Percentiles rank a stretch among this genome's conserved stretches.
phyloP scores from a whole-genome alignment of 2,888 invertebrate species.

The Caenorhabditis zanzibari region DNA sequence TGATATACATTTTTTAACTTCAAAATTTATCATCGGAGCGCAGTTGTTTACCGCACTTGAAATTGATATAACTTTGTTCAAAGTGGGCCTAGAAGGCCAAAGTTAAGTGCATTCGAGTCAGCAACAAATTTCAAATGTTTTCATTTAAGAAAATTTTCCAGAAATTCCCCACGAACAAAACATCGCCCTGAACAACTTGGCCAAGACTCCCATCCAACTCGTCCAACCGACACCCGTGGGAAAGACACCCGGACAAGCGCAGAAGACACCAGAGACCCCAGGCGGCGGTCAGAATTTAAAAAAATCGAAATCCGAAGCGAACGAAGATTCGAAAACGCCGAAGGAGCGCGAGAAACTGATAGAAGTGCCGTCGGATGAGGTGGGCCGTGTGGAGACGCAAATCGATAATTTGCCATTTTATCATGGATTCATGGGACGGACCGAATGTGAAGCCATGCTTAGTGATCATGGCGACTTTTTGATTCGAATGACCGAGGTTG shows the following conservation, averaged over 20 bases:
- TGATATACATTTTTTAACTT: no score
- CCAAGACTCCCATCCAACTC: constrained; percentile 44
- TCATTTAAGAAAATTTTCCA: no score
- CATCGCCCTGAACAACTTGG: constrained; percentile 29
- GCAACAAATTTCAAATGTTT: no score
- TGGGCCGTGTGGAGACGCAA: constrained; percentile 60
- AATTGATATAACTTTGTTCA: no score
- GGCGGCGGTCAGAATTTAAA: background rate
- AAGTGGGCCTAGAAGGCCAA: no score
- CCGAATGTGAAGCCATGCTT: constrained; percentile 64
- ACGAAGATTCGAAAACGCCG: constrained; percentile 4
- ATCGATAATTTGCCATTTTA: constrained; percentile 70
- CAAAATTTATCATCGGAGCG: no score
- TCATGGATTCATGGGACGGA: constrained; percentile 69
- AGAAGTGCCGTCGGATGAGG: constrained; percentile 63
- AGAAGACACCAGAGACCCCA: constrained; percentile 1
- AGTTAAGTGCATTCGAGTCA: no score
- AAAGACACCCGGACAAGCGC: background rate
- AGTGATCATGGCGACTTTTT: constrained; percentile 69
- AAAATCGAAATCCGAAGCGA: background rate
- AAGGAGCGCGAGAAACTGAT: constrained; percentile 22
- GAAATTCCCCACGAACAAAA: no score
- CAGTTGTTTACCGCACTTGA: no score
- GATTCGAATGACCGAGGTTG: constrained; percentile 66
- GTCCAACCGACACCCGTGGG: constrained; percentile 14